These are phyloP conservation scores for Symphodus melops DNA, from an alignment of 2,113 vertebrate genomes.

Conservation along the genomic window DNA sequence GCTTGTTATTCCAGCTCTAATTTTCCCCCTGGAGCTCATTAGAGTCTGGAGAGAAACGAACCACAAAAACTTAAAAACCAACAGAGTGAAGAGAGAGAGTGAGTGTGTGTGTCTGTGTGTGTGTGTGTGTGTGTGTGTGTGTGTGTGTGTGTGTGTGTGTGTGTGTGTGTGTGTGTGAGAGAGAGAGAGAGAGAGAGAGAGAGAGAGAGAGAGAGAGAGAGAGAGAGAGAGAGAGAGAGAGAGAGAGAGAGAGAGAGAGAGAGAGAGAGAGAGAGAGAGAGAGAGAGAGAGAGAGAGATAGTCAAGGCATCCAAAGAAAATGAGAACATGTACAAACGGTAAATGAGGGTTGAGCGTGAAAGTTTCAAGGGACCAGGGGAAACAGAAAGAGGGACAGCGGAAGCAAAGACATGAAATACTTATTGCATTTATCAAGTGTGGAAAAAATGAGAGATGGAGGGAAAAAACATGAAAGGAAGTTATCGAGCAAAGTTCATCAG, in stretches of 20 bases:
- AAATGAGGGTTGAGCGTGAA: background rate
- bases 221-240: too few relatives aligned
- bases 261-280: constrained; percentile 24
- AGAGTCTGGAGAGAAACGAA: constrained; percentile 80
- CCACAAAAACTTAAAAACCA: constrained; percentile 76
- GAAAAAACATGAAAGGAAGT: background rate
- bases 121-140: too few relatives aligned
- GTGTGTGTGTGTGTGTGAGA: too few relatives aligned
- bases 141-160: too few relatives aligned
- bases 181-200: too few relatives aligned
- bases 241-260: too few relatives aligned
- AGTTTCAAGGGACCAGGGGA: background rate
- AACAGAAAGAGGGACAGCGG: constrained; percentile 12
- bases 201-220: too few relatives aligned
- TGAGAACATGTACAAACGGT: background rate
- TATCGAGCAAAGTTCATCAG: background rate
- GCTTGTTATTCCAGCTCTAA: constrained; percentile 82
- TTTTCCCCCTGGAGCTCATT: constrained; percentile 83
- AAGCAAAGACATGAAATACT: background rate
- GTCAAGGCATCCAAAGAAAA: background rate
- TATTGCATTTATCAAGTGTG: background rate
- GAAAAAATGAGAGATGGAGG: background rate
- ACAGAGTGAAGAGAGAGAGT: constrained; percentile 57
- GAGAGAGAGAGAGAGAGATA: background rate
- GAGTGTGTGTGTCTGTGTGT: too few relatives aligned